Base-by-base conservation (phyloP, 1,140 invertebrate species). In the Ganaspis sp. region DNA sequence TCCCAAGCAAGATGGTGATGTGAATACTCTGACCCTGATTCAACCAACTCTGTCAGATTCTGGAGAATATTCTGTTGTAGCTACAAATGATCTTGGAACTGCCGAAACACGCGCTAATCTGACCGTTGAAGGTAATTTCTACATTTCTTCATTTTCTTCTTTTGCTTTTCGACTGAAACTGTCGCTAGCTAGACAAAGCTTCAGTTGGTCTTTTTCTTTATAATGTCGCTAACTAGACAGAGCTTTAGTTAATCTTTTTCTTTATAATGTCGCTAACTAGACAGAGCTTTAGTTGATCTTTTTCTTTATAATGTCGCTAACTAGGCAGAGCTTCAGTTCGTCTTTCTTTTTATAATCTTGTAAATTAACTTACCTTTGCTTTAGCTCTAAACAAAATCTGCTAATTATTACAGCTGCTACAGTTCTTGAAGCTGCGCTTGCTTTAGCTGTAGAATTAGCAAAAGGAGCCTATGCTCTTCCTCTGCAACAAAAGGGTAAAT, bases 11-110 rank as follows among this genome's bases (percentile, higher is more conserved):
- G 94, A 95, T 72, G 94, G 94, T 64, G 94, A 96, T 84, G 92
- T 93, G 2, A 94, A 95, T 78, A 94, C 92, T 0, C 85, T 96
- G 29, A 94, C 93, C 8, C 89, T 96, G 11, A 93, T 94, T 42
- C 94, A 95, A 84, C 93, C 94, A 4, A 93, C 93, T 81, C 88
- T 92, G 79, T 89, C 91, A 11, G 95, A 97, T 90, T 92, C 92
- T 71, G 97, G 95, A 42, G 94, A 96, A 79, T 98, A 98, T 88
- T 94, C 94, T 3, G 93, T 97, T 0, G 94, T 94, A 83, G 97
- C 96, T 29, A 94, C 93, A 9, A 98, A 98, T 91, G 92, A 94
- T 19, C 92, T 95, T 84, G 97, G 96, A 71, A 93, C 92, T 73
- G 94, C 94, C 8, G 94, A 96, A 92, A 96, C 96, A 6, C 94